These are phyloP conservation scores for Furcula furcula DNA, from an alignment of 2,888 invertebrate species.

Conservation along the genomic window DNA sequence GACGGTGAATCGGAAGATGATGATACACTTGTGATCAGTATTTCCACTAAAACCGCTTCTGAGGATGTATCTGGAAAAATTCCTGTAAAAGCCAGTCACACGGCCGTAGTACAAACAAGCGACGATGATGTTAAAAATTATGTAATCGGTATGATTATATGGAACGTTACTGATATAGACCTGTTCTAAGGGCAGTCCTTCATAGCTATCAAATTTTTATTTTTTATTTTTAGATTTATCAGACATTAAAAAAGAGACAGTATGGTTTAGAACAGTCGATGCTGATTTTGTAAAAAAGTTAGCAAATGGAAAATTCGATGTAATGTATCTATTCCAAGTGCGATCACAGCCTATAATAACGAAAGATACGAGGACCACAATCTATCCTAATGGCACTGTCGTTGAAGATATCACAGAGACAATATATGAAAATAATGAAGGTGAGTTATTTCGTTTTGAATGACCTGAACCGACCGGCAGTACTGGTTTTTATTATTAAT, in stretches of 20 bases:
- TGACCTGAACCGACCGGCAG: too few relatives aligned
- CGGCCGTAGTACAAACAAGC: not conserved
- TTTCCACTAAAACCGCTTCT: constrained; percentile 5
- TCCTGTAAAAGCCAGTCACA: not conserved
- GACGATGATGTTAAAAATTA: constrained; percentile 6
- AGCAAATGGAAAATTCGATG: constrained; percentile 8
- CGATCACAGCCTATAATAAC: constrained; percentile 34
- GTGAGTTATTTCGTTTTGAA: constrained; percentile 18
- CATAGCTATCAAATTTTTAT: not conserved
- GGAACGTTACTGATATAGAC: not conserved
- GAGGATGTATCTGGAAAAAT: constrained; percentile 1
- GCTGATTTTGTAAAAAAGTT: constrained; percentile 13
- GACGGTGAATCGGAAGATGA: constrained; percentile 2
- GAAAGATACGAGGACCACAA: constrained; percentile 37
- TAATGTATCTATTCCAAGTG: constrained; percentile 41
- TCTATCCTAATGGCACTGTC: constrained; percentile 51
- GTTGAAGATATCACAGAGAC: constrained; percentile 40
- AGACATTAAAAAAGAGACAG: constrained; percentile 7
- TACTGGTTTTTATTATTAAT: too few relatives aligned
- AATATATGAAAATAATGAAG: constrained; percentile 14
- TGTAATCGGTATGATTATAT: constrained; percentile 8
- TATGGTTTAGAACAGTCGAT: constrained; percentile 15
- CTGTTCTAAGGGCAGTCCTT: not conserved
- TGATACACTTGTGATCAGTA: constrained; percentile 3
- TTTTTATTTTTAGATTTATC: constrained; percentile 10